Evolutionary conservation across 2,888 invertebrate genomes (phyloP), one percentile per base, ranked within the genome.

Genomic region (Altica lythri): DNA sequence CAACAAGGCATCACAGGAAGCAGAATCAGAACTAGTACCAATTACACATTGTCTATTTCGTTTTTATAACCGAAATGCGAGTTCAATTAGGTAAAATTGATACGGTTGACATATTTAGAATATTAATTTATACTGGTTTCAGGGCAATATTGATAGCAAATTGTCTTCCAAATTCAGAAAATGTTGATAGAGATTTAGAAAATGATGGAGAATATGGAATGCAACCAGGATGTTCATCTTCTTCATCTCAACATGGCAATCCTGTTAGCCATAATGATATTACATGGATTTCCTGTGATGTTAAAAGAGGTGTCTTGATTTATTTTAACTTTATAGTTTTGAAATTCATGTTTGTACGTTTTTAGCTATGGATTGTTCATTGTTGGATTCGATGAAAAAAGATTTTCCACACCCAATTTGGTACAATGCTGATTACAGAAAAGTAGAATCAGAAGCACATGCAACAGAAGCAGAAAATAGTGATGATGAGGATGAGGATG

Each of bases 1-100:
- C 1, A 91, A 89, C 75, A 90, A 89, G 77, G 91, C 91, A 2
- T 88, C 85, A 53, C 90, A 91, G 72, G 90, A 90, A 73, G 81
- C 85, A 2, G 84, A 86, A 56, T 89, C 89, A 0, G 91, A 91
- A 71, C 84, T 88, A 69, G 85, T 88, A 30, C 89, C 90, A 0
- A 86, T 92, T 37, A 85, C 88, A 75, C 86, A 84, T 68, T 84
- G 85, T 67, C 74, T 89, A 58, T 87, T 83, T 63, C 64, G 70
- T 64, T 91, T 92, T 73, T 88, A 88, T 72, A 92, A 91, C 74
- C 79, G 83, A 14, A 90, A 89, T 75, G 89, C 90, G 2, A 89
- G 90, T 65, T 89, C 90, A 0, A 85, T 91, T 32, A 80, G 90
- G 40, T 40, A 40, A 18, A 35, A 10, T 29, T 29, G n/a, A 4